A percentile compares a stretch with the other conserved stretches of the same genome.
Evolutionary conservation across 2,888 invertebrate species (phyloP).

Genomic region (Holacanthella duospinosa): DNA sequence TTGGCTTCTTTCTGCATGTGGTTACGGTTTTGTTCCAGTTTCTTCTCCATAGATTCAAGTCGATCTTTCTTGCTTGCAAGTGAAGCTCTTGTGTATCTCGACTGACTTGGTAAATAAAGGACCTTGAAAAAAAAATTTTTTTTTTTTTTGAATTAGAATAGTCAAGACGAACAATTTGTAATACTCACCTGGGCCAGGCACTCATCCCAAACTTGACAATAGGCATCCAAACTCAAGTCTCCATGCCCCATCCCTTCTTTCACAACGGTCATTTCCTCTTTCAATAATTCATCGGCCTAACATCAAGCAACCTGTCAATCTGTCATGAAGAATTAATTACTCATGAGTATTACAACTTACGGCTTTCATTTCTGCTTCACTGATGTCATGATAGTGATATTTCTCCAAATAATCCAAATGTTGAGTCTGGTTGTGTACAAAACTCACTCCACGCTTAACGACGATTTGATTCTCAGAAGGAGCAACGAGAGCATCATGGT

Average conservation of each 20-base stretch:
- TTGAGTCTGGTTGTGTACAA: constrained; percentile 48
- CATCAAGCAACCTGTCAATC: too few species aligned
- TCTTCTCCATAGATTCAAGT: constrained; percentile 82
- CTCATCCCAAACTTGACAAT: constrained; percentile 94
- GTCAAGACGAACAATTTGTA: background rate
- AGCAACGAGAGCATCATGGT: constrained; percentile 74
- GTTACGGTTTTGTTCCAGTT: constrained; percentile 79
- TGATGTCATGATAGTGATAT: constrained; percentile 68
- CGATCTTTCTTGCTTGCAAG: constrained; percentile 92
- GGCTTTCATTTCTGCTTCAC: constrained; percentile 54
- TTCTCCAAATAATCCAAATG: constrained; percentile 73
- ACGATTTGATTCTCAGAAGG: constrained; percentile 46
- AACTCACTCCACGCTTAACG: constrained; percentile 24
- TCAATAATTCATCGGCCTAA: constrained; percentile 56
- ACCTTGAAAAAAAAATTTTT: constrained; percentile 46
- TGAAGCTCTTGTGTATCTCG: constrained; percentile 85
- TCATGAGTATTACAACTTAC: constrained; percentile 37
- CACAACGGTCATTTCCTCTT: constrained; percentile 78
- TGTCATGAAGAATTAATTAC: too few species aligned
- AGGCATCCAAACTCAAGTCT: constrained; percentile 79
- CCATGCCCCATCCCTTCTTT: constrained; percentile 92
- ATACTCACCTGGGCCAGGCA: constrained; percentile 65
- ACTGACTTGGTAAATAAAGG: constrained; percentile 80
- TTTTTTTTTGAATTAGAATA: too few species aligned
- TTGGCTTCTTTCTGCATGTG: constrained; percentile 98